A percentile compares a stretch with the other conserved stretches of the same genome.
phyloP scores from a whole-genome alignment of 2,888 invertebrate species.

The Molorchus minor region DNA sequence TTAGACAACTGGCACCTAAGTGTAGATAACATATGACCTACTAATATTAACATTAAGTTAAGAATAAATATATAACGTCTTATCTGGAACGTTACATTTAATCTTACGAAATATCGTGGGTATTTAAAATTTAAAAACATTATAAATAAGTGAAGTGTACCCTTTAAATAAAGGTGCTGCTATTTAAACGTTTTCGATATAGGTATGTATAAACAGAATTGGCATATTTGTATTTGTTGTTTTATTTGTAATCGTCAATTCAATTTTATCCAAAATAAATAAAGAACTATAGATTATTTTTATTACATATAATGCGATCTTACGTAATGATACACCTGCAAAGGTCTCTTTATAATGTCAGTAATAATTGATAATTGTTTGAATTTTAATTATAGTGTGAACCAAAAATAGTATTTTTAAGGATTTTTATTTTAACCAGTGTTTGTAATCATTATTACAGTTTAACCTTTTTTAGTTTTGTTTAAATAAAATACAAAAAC shows the following conservation, averaged over 20 bases:
- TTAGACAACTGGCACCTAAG: constrained; percentile 39
- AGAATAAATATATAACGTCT: constrained; percentile 22
- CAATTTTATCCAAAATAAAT: neutral
- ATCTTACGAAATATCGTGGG: constrained; percentile 22
- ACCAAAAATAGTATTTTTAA: too few species aligned
- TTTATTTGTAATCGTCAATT: neutral
- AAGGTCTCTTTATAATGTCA: too few species aligned
- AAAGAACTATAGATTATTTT: too few species aligned
- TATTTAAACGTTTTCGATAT: neutral
- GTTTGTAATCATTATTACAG: too few species aligned
- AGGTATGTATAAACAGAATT: neutral
- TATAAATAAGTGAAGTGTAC: constrained; percentile 5
- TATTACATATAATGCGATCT: too few species aligned
- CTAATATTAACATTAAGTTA: constrained; percentile 33
- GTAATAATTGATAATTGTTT: too few species aligned
- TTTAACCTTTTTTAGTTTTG: too few species aligned
- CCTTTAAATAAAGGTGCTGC: constrained; percentile 12
- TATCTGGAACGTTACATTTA: constrained; percentile 22
- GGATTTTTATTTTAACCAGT: too few species aligned
- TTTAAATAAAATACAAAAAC: too few species aligned
- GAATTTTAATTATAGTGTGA: too few species aligned
- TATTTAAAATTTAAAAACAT: constrained; percentile 21
- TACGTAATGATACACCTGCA: too few species aligned
- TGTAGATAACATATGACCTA: constrained; percentile 44
- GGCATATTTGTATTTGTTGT: neutral